Evolutionary conservation across 2,888 invertebrate species (phyloP), one percentile per base, ranked within the genome.

Genomic region (Cyrtodaria siliqua): DNA sequence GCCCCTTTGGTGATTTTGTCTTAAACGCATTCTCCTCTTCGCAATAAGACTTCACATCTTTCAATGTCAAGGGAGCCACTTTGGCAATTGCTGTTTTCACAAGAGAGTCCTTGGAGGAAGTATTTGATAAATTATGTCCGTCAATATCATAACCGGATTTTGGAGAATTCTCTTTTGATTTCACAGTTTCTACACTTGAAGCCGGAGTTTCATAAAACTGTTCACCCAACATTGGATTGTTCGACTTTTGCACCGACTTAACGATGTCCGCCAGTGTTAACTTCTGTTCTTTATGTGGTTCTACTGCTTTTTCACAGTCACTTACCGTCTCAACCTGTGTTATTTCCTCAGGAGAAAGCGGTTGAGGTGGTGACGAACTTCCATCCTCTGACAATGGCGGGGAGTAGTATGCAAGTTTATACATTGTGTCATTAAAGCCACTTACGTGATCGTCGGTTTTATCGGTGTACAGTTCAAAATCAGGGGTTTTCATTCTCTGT

Each of bases 391-490:
- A 87, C 20, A 78, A 75, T 9, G 86, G 86, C 18, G 91, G 90
- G 8, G 90, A 90, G 47, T 86, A 86, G 53, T 88, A 81, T 2
- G 91, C 86, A 66, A 91, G 73, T 42, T 88, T 89, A 63, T 81
- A 88, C 84, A 89, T 82, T 2, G 86, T 87, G 71, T 91, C 90
- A 38, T 85, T 83, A 79, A 83, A 91, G 6, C 60, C 60, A 14
- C 63, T 64, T 27, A 79, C 79, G 67, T 79, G 81, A 56, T 86
- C 87, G 63, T 83, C 76, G 12, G 71, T 60, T 20, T 73, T 73
- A 57, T 83, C 84, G 27, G 71, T 63, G 61, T 82, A 83, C 6
- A 85, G 55, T 20, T 78, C 72, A 61, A 66, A 82, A n/a, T 78
- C 81, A 40, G 69, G 72, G 23, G 61, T 33, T 33, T 33, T 33